Conservation (phyloP, 2,113 vertebrate genomes). For the Odocoileus hemionus region DNA sequence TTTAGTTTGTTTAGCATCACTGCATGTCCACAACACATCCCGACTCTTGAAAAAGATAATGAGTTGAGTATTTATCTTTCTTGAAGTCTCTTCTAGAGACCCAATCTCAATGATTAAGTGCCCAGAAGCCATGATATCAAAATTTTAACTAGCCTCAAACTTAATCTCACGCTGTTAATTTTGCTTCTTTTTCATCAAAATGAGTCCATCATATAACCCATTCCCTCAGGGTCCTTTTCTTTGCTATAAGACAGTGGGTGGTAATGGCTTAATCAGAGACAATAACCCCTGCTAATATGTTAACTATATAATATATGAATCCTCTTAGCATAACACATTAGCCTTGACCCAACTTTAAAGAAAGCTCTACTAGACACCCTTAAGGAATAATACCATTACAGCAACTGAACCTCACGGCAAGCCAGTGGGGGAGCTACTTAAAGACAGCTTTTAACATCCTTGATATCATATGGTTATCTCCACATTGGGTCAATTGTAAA, state of each 20-base stretch:
- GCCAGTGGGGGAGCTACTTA: slow-evolving; percentile 52
- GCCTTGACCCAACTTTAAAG: slow-evolving; percentile 57
- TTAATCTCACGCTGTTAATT: background rate
- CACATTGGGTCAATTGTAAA: background rate
- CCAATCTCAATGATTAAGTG: background rate
- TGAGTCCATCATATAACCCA: background rate
- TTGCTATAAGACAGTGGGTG: slow-evolving; percentile 31
- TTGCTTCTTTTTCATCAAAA: slow-evolving; percentile 26
- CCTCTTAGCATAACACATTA: slow-evolving; percentile 69
- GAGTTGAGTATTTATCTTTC: background rate
- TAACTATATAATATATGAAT: slow-evolving; percentile 71
- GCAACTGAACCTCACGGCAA: slow-evolving; percentile 49
- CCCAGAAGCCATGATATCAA: background rate
- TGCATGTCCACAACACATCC: background rate
- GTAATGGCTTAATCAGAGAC: slow-evolving; percentile 69
- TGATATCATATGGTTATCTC: background rate
- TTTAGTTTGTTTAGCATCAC: background rate
- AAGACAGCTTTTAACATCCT: slow-evolving; percentile 22
- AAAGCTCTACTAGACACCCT: slow-evolving; percentile 16
- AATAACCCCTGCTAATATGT: slow-evolving; percentile 72
- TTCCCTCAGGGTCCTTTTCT: background rate
- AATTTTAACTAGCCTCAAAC: background rate
- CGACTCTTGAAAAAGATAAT: background rate
- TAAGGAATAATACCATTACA: slow-evolving; percentile 63
- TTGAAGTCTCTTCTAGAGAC: background rate